Conservation (phyloP, 2,797 vertebrate genomes). For the Rhinatrema bivittatum region DNA sequence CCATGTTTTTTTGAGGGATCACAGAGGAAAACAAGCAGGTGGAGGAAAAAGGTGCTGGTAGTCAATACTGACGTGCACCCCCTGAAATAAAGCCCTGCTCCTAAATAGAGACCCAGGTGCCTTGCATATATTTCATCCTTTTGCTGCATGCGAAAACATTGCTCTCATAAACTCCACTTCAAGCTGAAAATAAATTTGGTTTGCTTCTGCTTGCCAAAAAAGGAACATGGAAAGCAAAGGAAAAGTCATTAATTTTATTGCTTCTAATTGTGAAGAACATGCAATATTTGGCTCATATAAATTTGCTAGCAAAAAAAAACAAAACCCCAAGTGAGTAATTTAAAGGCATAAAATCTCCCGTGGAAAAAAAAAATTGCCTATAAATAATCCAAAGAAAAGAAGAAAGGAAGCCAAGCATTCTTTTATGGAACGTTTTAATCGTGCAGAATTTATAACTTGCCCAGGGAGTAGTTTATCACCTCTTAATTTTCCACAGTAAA, state of each 20-base stretch:
- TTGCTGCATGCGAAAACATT: constrained; percentile 19
- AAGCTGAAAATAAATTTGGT: constrained; percentile 18
- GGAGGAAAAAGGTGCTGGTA: too few relatives aligned
- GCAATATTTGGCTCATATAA: constrained; percentile 51
- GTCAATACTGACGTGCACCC: too few relatives aligned
- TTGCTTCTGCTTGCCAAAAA: constrained; percentile 37
- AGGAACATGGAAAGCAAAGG: constrained; percentile 57
- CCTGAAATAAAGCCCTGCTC: too few relatives aligned
- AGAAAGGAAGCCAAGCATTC: constrained; percentile 53
- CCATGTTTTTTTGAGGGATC: too few relatives aligned
- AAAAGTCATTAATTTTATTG: constrained; percentile 47
- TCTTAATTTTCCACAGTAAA: constrained; percentile 63
- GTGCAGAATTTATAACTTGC: constrained; percentile 60
- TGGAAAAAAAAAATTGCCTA: constrained; percentile 42
- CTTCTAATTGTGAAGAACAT: constrained; percentile 52
- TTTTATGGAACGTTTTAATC: constrained; percentile 62
- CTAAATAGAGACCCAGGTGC: too few relatives aligned
- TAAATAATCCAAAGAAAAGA: constrained; percentile 55
- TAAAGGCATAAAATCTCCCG: constrained; percentile 40
- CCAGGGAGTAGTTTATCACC: constrained; percentile 46
- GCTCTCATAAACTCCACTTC: constrained; percentile 29
- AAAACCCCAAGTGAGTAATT: constrained; percentile 51
- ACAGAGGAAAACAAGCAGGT: too few relatives aligned
- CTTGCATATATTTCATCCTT: constrained; percentile 19
- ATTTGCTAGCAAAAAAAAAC: constrained; percentile 57